Base-by-base conservation (phyloP, 2,888 invertebrate species). In the Drosophila prolongata region DNA sequence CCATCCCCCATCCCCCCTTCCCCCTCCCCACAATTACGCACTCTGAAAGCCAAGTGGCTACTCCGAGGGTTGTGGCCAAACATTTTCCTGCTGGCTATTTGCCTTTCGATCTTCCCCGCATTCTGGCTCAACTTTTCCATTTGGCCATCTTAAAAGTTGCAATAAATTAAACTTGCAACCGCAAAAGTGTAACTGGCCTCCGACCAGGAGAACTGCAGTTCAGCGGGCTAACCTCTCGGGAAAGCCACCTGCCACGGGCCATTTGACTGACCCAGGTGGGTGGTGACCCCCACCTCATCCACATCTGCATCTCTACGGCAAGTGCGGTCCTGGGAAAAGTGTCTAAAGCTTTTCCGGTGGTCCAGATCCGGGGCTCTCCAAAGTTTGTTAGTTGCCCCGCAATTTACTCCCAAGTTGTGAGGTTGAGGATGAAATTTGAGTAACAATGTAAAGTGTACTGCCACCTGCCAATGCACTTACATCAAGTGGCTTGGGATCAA, bases 121-220 rank as follows among this genome's bases (percentile, higher is more conserved):
- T 8, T 1, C 6, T 9, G 6, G 1, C 30, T 19, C 40, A 54
- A 30, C 47, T 47, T 47, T 47, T 10, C 34, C 30, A 47, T 54
- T 55, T 68, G 24, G 3, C n/a, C 19, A 24, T 16, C 43, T 10
- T 16, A 5, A 24, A 44, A 69, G 70, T 70, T 57, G 38, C 44
- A 38, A 57, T 34, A 37, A 57, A 44, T 57, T 38, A 40, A 52
- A 24, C 44, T 16, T 46, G 27, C 34, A 58, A 70, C 70, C 70
- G 50, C 70, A 68, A 68, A 69, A 58, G 49, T 14, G 40, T 34
- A 27, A 70, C 50, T 50, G 38, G 8, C 59, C 3, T 14, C 14
- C 24, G 49, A 6, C 50, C 49, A 11, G 10, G 16, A 35, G 49
- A 35, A 35, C 35, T 49, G 49, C 49, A 49, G 8, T 47, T 49